These are phyloP conservation scores for Laticauda colubrina DNA, from an alignment of 2,113 vertebrate genomes.

Conservation along the genomic window DNA sequence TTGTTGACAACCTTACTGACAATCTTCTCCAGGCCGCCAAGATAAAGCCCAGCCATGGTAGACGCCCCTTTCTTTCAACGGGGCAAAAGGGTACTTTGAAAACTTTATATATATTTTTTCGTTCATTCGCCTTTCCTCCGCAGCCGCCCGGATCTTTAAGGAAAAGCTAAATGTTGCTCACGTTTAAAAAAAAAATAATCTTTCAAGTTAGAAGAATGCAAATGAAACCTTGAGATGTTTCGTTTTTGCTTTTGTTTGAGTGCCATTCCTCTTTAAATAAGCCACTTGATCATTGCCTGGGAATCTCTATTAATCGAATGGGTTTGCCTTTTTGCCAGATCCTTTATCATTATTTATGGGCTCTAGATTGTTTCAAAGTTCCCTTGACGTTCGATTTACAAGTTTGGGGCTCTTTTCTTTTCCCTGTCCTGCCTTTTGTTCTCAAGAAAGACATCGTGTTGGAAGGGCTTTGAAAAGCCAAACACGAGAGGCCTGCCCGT, in stretches of 20 bases:
- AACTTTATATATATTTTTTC: conserved; percentile 18
- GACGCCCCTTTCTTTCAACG: background rate
- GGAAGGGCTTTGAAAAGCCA: conserved; percentile 78
- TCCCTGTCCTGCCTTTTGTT: conserved; percentile 69
- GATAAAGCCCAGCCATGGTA: background rate
- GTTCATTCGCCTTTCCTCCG: background rate
- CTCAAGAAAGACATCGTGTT: conserved; percentile 74
- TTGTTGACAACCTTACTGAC: background rate
- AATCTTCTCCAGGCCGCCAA: background rate
- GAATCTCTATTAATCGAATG: conserved; percentile 78
- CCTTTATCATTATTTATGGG: conserved; percentile 80
- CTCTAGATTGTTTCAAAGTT: conserved; percentile 77
- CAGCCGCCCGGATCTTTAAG: background rate
- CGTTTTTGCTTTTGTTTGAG: background rate
- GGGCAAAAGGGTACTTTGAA: background rate
- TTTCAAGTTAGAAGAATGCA: background rate
- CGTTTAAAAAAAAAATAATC: background rate
- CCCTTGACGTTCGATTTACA: conserved; percentile 80
- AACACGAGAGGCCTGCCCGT: conserved; percentile 72
- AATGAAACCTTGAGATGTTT: background rate
- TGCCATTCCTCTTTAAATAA: conserved; percentile 64
- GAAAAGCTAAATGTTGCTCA: background rate
- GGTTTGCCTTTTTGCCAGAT: conserved; percentile 73
- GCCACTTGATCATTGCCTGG: conserved; percentile 76
- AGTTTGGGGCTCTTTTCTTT: conserved; percentile 66